Evolutionary conservation across 2,113 vertebrate species (phyloP).

Genomic region (Zosterops pallidus): DNA sequence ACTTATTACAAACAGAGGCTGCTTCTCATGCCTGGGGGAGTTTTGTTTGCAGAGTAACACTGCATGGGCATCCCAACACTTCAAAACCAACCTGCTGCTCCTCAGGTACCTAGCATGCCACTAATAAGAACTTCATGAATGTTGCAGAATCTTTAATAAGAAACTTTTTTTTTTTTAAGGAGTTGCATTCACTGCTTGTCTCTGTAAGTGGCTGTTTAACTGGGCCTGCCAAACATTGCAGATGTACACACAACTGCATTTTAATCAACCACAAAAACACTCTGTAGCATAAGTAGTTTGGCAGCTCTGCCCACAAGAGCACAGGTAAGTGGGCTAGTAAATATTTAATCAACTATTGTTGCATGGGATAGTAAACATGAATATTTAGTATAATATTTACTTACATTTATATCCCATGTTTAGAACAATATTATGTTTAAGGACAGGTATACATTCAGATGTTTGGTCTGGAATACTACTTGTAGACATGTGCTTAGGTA

Average conservation of each 20-base stretch:
- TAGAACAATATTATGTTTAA: conserved; percentile 17
- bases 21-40: background rate
- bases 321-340: conserved; percentile 52
- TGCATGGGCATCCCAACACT: background rate
- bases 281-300: background rate
- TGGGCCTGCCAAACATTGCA: background rate
- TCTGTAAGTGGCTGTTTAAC: conserved; percentile 30
- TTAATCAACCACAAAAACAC: conserved; percentile 45
- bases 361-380: conserved; percentile 16
- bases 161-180: background rate
- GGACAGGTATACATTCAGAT: background rate
- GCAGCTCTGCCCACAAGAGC: conserved; percentile 17
- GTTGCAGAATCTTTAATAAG: background rate
- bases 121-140: background rate
- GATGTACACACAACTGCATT: conserved; percentile 1
- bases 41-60: background rate
- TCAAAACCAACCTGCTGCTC: conserved; percentile 47
- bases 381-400: conserved; percentile 55
- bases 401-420: conserved; percentile 26
- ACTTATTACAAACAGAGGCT: background rate
- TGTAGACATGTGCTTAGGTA: background rate
- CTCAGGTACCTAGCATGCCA: background rate
- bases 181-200: background rate
- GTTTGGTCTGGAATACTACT: background rate
- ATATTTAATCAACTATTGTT: conserved; percentile 56